These are phyloP conservation scores for Macroramphosus scolopax DNA, from an alignment of 2,797 vertebrate genomes.

Conservation along the genomic window DNA sequence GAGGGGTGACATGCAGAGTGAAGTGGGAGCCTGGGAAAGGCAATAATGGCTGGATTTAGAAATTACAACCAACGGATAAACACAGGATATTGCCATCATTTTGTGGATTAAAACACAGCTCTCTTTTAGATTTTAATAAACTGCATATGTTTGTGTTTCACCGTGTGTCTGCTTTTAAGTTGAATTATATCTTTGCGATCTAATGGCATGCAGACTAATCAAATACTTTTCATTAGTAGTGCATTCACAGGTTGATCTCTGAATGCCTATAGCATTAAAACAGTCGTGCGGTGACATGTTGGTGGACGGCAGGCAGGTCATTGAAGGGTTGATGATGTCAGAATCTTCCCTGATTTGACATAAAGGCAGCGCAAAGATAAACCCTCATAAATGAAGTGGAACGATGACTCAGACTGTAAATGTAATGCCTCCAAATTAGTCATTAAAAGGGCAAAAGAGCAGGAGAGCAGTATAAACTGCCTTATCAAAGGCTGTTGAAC, in stretches of 20 bases:
- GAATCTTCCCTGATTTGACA: slow-evolving; percentile 15
- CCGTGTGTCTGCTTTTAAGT: not conserved
- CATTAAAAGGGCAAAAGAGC: slow-evolving; percentile 11
- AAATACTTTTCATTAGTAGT: slow-evolving; percentile 1
- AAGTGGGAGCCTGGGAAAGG: not conserved
- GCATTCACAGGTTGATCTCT: slow-evolving; percentile 1
- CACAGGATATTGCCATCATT: slow-evolving; percentile 44
- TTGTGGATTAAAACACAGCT: slow-evolving; percentile 25
- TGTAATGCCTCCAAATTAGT: slow-evolving; percentile 6
- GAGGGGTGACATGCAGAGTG: not conserved
- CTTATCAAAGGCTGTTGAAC: too few relatives aligned
- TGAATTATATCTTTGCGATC: not conserved
- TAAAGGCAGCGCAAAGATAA: slow-evolving; percentile 31
- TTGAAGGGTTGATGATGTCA: slow-evolving; percentile 19
- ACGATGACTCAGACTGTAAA: slow-evolving; percentile 16
- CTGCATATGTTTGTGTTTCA: slow-evolving; percentile 18
- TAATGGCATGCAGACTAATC: not conserved
- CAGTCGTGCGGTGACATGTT: not conserved
- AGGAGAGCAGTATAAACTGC: too few relatives aligned
- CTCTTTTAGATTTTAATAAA: slow-evolving; percentile 23
- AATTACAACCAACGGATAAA: slow-evolving; percentile 15
- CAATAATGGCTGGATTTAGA: slow-evolving; percentile 31
- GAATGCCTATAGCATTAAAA: not conserved
- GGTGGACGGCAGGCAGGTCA: not conserved
- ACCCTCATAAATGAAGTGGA: slow-evolving; percentile 16